Percentiles rank a stretch among this genome's conserved stretches.
Evolutionary conservation across 2,888 invertebrate species (phyloP).

Genomic region (Dexiosoma caninum): DNA sequence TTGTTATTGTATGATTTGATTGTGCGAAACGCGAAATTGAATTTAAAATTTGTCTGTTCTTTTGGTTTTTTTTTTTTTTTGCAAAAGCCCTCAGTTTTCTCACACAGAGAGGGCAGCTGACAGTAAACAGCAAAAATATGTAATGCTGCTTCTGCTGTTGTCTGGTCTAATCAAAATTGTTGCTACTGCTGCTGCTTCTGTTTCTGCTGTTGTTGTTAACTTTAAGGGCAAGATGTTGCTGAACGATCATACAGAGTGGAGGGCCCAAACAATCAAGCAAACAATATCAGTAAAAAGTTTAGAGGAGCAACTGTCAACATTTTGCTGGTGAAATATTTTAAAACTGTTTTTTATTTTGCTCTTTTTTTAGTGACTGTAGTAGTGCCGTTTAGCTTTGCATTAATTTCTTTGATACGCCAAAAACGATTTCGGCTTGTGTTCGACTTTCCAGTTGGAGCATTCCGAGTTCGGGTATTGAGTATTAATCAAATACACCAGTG

Average conservation of each 20-base stretch:
- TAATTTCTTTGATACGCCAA: constrained; percentile 5
- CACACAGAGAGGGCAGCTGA: neutral
- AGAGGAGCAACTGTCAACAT: constrained; percentile 23
- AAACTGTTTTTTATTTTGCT: constrained; percentile 7
- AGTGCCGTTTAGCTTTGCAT: neutral
- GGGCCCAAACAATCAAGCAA: neutral
- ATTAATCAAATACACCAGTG: neutral
- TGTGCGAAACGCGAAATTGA: constrained; percentile 52
- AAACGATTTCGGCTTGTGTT: constrained; percentile 1
- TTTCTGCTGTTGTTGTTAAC: neutral
- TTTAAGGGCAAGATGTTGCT: constrained; percentile 47
- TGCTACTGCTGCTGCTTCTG: neutral
- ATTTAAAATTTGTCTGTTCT: constrained; percentile 26
- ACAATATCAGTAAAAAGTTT: neutral
- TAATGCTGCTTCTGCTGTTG: constrained; percentile 52
- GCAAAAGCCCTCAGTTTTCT: constrained; percentile 40
- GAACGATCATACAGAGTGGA: constrained; percentile 20
- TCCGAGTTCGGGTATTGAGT: constrained; percentile 10
- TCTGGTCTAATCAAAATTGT: neutral
- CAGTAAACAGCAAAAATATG: constrained; percentile 18
- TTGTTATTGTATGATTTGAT: constrained; percentile 35
- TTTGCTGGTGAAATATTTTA: constrained; percentile 19
- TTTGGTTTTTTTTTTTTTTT: constrained; percentile 16
- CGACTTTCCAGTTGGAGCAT: constrained; percentile 20
- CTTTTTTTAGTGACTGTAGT: constrained; percentile 1